Evolutionary conservation across 1,140 invertebrate species (phyloP).

Genomic region (Hestina assimilis): DNA sequence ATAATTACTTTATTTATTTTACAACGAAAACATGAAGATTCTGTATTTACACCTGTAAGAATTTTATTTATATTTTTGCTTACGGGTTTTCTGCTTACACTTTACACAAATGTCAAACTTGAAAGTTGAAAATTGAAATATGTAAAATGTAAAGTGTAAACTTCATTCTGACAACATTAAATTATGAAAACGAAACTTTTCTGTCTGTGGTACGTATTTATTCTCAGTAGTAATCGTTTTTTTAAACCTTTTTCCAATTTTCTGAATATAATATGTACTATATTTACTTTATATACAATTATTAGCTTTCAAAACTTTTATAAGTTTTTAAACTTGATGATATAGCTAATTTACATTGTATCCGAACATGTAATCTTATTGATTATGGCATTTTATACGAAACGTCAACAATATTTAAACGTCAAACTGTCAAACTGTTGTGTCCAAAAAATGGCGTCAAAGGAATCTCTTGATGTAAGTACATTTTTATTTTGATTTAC

Average conservation of each 20-base stretch:
- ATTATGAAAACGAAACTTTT: too few relatives aligned
- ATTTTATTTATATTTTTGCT: conserved; percentile 10
- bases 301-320: too few relatives aligned
- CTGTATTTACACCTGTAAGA: background rate
- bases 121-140: background rate
- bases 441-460: conserved; percentile 75
- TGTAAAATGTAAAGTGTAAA: too few relatives aligned
- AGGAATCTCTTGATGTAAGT: conserved; percentile 75
- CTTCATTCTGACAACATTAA: too few relatives aligned
- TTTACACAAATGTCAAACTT: conserved; percentile 11
- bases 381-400: conserved; percentile 48
- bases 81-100: conserved; percentile 7
- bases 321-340: too few relatives aligned
- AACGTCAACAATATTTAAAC: conserved; percentile 54
- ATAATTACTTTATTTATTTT: background rate
- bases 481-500: conserved; percentile 33
- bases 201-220: too few relatives aligned
- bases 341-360: conserved; percentile 19
- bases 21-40: background rate
- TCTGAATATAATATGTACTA: too few relatives aligned
- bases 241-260: too few relatives aligned
- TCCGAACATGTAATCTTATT: conserved; percentile 48
- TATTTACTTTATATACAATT: too few relatives aligned
- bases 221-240: too few relatives aligned
- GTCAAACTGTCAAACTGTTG: conserved; percentile 71